Evolutionary conservation across 1,140 invertebrate genomes (phyloP).

Genomic region (Zaprionus gabonicus): DNA sequence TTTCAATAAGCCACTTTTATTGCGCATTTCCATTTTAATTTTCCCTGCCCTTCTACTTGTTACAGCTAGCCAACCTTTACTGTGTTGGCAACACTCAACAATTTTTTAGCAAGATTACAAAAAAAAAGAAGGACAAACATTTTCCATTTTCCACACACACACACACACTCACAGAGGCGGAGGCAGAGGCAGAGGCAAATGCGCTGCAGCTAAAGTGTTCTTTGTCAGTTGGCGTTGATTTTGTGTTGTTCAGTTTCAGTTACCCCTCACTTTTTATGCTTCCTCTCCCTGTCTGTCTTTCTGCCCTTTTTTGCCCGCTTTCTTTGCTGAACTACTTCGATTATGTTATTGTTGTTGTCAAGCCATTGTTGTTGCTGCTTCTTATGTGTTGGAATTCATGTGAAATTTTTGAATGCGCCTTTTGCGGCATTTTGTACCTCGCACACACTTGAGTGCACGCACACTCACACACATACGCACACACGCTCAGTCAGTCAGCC

Average conservation of each 20-base stretch:
- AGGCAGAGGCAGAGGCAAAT: not conserved
- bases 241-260: slow-evolving; percentile 46
- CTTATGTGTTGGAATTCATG: slow-evolving; percentile 41
- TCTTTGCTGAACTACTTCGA: slow-evolving; percentile 46
- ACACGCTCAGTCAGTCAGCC: not conserved
- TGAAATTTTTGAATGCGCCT: slow-evolving; percentile 47
- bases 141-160: slow-evolving; percentile 41
- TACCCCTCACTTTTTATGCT: not conserved
- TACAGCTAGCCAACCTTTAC: slow-evolving; percentile 6
- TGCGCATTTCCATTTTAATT: slow-evolving; percentile 17
- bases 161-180: not conserved
- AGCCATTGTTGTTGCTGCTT: slow-evolving; percentile 5
- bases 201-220: slow-evolving; percentile 37
- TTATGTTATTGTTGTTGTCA: slow-evolving; percentile 31
- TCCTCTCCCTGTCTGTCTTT: not conserved
- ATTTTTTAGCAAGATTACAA: slow-evolving; percentile 35
- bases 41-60: not conserved
- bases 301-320: slow-evolving; percentile 1
- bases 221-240: slow-evolving; percentile 46
- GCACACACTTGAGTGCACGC: slow-evolving; percentile 51
- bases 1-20: slow-evolving; percentile 1
- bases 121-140: slow-evolving; percentile 53
- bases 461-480: not conserved
- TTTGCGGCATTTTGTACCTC: slow-evolving; percentile 38
- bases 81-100: slow-evolving; percentile 22